phyloP scores from a whole-genome alignment of 2,113 vertebrate species.

The Chitala chitala region DNA sequence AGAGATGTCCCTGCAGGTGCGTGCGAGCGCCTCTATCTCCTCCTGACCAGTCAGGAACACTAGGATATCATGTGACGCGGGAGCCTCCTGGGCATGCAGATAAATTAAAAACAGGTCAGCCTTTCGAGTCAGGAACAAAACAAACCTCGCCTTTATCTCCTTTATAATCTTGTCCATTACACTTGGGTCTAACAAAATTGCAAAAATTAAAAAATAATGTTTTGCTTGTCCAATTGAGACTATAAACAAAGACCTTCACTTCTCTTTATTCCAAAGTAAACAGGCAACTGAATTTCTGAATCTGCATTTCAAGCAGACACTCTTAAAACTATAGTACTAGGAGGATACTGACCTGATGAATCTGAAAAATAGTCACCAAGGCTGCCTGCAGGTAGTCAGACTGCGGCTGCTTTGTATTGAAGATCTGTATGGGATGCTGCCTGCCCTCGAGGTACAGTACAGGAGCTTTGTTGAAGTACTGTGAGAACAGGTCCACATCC shows the following conservation, averaged over 20 bases:
- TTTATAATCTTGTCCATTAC: no score
- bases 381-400: slow-evolving; percentile 93
- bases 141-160: no score
- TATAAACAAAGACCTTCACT: no score
- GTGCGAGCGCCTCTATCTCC: slow-evolving; percentile 91
- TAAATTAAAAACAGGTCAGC: not conserved
- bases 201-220: no score
- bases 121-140: not conserved
- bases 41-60: slow-evolving; percentile 97
- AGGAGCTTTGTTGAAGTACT: slow-evolving; percentile 87
- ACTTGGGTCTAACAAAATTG: no score
- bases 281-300: no score
- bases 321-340: no score
- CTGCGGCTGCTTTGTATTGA: slow-evolving; percentile 87
- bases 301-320: no score
- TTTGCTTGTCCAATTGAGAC: no score
- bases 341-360: slow-evolving; percentile 77
- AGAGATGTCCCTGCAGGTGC: slow-evolving; percentile 83
- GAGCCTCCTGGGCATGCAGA: slow-evolving; percentile 69
- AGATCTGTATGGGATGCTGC: slow-evolving; percentile 90
- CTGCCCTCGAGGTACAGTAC: slow-evolving; percentile 91
- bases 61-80: slow-evolving; percentile 80
- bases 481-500: slow-evolving; percentile 93
- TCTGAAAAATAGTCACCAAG: slow-evolving; percentile 87
- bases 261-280: no score